Percentiles rank a stretch among this genome's conserved stretches.
phyloP scores from a whole-genome alignment of 2,888 invertebrate genomes.

The Zygothrica quintamaculata region DNA sequence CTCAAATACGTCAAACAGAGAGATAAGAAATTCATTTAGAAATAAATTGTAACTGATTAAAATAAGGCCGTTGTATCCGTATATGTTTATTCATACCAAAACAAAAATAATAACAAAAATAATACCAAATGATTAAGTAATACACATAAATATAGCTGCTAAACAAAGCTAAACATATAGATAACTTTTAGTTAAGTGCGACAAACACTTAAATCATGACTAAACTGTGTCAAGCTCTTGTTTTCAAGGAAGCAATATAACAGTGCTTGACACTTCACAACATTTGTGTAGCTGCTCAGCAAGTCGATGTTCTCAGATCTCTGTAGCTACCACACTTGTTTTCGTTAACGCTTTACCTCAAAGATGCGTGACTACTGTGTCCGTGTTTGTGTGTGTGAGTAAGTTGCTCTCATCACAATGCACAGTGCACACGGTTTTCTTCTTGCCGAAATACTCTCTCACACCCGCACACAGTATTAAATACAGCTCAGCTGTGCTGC shows the following conservation, averaged over 20 bases:
- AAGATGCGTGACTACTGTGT: too few species aligned
- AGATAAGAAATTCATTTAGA: constrained; percentile 40
- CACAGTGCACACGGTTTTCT: constrained; percentile 22
- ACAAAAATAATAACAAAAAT: too few species aligned
- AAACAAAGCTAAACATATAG: neutral
- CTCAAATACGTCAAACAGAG: constrained; percentile 4
- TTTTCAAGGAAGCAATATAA: neutral
- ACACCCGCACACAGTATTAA: constrained; percentile 48
- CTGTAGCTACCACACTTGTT: constrained; percentile 57
- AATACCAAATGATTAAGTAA: constrained; percentile 25
- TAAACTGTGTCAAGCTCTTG: neutral
- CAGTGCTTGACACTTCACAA: neutral
- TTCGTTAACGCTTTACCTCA: constrained; percentile 44
- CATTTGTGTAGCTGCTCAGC: constrained; percentile 18
- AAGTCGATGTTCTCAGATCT: constrained; percentile 25
- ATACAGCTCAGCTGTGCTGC: constrained; percentile 47
- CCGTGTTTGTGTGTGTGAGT: too few species aligned
- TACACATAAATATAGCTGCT: constrained; percentile 6
- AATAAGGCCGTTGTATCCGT: constrained; percentile 25
- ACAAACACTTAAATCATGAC: neutral
- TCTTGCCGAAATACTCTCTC: constrained; percentile 30
- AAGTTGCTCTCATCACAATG: constrained; percentile 5
- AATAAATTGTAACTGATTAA: constrained; percentile 38
- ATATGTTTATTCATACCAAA: constrained; percentile 24
- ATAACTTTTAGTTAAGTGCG: neutral